A percentile compares a stretch with the other conserved stretches of the same genome.
These are phyloP conservation scores for Eidolon helvum DNA, from an alignment of 2,113 vertebrate species.

Conservation along the genomic window DNA sequence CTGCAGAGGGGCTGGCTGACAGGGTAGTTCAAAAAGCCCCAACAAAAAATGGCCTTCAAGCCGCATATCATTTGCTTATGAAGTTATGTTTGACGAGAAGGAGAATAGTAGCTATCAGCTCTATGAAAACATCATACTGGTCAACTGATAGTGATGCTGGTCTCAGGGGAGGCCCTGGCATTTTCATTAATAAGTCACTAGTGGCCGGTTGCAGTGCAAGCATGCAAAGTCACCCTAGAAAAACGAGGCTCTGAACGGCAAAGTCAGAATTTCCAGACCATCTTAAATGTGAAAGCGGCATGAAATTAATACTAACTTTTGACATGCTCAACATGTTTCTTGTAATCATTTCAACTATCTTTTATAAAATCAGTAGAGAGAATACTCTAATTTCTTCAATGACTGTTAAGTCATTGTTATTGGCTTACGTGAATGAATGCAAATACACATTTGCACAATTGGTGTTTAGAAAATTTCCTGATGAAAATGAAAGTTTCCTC, in stretches of 20 bases:
- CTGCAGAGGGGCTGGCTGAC: not conserved
- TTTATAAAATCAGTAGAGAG: not conserved
- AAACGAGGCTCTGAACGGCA: not conserved
- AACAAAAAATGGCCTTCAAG: not conserved
- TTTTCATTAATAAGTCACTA: not conserved
- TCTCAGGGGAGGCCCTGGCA: not conserved
- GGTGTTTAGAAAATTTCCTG: constrained; percentile 11
- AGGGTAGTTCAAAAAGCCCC: not conserved
- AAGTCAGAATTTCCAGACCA: not conserved
- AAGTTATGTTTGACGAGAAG: not conserved
- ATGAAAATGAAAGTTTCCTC: constrained; percentile 32
- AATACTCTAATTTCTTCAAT: not conserved
- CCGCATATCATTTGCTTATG: not conserved
- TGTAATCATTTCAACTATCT: not conserved
- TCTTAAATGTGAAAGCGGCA: not conserved
- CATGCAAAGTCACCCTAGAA: not conserved
- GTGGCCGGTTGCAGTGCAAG: not conserved
- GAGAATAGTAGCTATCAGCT: not conserved
- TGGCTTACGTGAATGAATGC: not conserved
- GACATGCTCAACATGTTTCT: not conserved
- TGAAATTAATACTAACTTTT: not conserved
- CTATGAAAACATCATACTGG: not conserved
- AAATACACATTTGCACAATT: not conserved
- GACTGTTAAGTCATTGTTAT: not conserved
- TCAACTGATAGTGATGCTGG: not conserved